phyloP scores from a whole-genome alignment of 2,888 invertebrate species.

The Nomada ferruginata region DNA sequence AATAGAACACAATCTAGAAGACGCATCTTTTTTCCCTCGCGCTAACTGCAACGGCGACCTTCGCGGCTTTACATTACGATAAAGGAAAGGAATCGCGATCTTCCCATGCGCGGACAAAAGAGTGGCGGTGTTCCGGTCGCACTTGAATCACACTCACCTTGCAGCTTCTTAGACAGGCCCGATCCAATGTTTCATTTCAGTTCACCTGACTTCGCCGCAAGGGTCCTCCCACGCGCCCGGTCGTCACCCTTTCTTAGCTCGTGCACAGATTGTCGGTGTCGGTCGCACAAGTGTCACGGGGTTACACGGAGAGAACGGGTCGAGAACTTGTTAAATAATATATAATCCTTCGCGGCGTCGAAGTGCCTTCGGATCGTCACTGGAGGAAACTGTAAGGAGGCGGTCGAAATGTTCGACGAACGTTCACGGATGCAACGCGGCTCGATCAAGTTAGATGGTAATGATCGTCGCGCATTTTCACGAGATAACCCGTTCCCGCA shows the following conservation, averaged over 20 bases:
- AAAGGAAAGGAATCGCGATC: slow-evolving; percentile 6
- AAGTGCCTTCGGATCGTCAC: neutral
- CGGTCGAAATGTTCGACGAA: neutral
- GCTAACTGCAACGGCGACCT: slow-evolving; percentile 14
- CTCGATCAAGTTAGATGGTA: slow-evolving; percentile 15
- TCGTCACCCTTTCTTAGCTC: slow-evolving; percentile 18
- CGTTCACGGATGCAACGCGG: neutral
- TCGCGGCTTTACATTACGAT: neutral
- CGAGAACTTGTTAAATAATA: neutral
- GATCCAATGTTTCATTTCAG: slow-evolving; percentile 69
- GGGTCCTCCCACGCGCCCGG: slow-evolving; percentile 35
- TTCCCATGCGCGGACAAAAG: slow-evolving; percentile 39
- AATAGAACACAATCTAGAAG: slow-evolving; percentile 15
- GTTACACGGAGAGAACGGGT: neutral
- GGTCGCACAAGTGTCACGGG: slow-evolving; percentile 24
- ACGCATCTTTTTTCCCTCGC: neutral
- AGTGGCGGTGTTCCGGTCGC: neutral
- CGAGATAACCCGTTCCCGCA: slow-evolving; percentile 26
- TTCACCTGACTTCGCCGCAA: slow-evolving; percentile 46
- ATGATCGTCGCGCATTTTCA: slow-evolving; percentile 64
- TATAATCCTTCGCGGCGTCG: neutral
- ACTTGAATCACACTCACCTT: slow-evolving; percentile 63
- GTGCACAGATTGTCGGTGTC: slow-evolving; percentile 20
- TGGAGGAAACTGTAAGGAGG: neutral
- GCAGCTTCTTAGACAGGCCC: slow-evolving; percentile 63